phyloP scores from a whole-genome alignment of 2,797 vertebrate genomes.

The Scolopax bukidnonensis region DNA sequence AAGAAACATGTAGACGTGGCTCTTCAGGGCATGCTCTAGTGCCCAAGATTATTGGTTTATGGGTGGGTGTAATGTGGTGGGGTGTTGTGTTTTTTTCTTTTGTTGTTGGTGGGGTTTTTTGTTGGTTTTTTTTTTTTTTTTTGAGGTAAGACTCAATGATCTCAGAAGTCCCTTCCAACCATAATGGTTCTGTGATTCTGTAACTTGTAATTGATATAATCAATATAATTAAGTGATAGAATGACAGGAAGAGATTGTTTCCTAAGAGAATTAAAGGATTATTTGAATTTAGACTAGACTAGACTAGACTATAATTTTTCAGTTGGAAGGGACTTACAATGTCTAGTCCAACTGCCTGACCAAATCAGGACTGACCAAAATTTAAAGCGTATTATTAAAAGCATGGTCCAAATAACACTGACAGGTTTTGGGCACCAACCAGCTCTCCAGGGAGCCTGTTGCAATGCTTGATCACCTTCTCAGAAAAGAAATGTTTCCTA shows the following conservation, averaged over 20 bases:
- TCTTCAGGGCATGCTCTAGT: no score
- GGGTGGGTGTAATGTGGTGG: no score
- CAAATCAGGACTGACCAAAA: neutral
- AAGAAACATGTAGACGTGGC: no score
- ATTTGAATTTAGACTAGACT: neutral
- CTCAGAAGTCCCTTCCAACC: no score
- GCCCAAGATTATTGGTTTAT: no score
- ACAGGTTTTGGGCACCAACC: fast-evolving
- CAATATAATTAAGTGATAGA: neutral
- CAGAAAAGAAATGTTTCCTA: neutral
- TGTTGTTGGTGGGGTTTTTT: no score
- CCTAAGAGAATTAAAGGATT: neutral
- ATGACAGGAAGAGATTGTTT: neutral
- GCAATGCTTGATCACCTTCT: neutral
- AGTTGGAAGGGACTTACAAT: neutral
- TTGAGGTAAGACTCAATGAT: no score
- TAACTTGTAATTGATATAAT: neutral
- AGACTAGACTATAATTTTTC: neutral
- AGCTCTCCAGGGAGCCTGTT: neutral
- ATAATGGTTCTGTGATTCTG: neutral
- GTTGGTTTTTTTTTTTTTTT: no score
- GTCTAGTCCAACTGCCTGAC: neutral
- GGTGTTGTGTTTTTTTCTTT: no score
- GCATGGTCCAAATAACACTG: neutral
- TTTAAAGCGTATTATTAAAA: neutral